These are phyloP conservation scores for Chloromyia formosa DNA, from an alignment of 2,888 invertebrate species.

Conservation along the genomic window DNA sequence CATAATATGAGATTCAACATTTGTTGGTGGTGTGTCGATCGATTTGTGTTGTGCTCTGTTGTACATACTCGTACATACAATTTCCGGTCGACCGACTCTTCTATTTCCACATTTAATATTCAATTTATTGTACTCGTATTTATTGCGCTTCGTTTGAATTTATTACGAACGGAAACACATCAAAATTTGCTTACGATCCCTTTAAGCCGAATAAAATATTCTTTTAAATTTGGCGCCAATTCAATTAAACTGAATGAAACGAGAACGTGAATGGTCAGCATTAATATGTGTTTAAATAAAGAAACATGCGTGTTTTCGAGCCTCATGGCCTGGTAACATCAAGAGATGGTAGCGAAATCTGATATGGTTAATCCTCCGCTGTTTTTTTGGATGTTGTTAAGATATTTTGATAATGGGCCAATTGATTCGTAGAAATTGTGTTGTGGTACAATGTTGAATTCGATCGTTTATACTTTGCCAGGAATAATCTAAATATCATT, in stretches of 20 bases:
- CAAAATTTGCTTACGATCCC: conserved; percentile 6
- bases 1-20: conserved; percentile 19
- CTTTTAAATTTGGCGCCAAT: conserved; percentile 32
- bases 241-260: conserved; percentile 8
- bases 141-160: conserved; percentile 5
- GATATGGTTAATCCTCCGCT: conserved; percentile 19
- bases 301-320: not conserved
- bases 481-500: not conserved
- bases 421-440: not conserved
- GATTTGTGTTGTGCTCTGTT: conserved; percentile 24
- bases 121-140: conserved; percentile 11
- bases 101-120: conserved; percentile 3
- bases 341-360: conserved; percentile 4
- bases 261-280: conserved; percentile 26
- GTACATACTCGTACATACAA: conserved; percentile 26
- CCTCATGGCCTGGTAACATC: not conserved
- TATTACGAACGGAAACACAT: conserved; percentile 22
- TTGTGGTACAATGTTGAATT: not conserved
- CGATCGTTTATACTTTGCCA: not conserved
- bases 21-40: not conserved
- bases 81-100: conserved; percentile 34
- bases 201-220: not conserved
- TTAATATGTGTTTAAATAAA: not conserved
- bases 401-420: not conserved
- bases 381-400: not conserved